Percentiles rank a stretch among this genome's conserved stretches.
phyloP scores from a whole-genome alignment of 2,797 vertebrate genomes.

The Schizothorax lantsangensis region DNA sequence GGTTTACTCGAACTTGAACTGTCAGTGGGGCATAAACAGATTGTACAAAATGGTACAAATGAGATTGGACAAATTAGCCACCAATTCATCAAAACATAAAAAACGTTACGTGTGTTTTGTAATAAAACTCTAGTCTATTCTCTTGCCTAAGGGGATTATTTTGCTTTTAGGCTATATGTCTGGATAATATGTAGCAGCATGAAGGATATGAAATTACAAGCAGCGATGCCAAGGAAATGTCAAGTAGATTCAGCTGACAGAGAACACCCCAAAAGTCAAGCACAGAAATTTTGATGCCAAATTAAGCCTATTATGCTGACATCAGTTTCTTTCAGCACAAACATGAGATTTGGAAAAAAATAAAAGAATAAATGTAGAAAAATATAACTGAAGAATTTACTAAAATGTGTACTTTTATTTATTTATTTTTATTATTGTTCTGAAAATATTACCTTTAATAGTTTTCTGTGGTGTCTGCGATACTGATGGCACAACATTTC shows the following conservation, averaged over 20 bases:
- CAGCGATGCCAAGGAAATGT: neutral
- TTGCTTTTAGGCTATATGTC: neutral
- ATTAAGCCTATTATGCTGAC: neutral
- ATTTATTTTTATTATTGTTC: neutral
- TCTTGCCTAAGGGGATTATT: neutral
- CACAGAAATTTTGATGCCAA: neutral
- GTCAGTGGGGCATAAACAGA: neutral
- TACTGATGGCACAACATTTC: neutral
- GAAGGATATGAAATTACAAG: neutral
- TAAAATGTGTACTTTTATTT: neutral
- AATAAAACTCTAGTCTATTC: neutral
- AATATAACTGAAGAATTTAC: neutral
- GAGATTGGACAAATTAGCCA: neutral
- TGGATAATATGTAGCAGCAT: neutral
- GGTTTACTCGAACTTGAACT: neutral
- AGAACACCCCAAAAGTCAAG: neutral
- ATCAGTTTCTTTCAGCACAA: neutral
- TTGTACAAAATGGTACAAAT: neutral
- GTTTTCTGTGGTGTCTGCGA: neutral
- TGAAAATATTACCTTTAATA: too few species aligned
- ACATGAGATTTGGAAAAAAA: neutral
- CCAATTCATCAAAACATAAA: neutral
- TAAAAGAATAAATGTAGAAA: neutral
- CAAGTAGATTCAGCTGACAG: neutral
- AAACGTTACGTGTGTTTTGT: neutral